Conservation (phyloP, 1,140 invertebrate species). For the Nasonia giraulti region DNA sequence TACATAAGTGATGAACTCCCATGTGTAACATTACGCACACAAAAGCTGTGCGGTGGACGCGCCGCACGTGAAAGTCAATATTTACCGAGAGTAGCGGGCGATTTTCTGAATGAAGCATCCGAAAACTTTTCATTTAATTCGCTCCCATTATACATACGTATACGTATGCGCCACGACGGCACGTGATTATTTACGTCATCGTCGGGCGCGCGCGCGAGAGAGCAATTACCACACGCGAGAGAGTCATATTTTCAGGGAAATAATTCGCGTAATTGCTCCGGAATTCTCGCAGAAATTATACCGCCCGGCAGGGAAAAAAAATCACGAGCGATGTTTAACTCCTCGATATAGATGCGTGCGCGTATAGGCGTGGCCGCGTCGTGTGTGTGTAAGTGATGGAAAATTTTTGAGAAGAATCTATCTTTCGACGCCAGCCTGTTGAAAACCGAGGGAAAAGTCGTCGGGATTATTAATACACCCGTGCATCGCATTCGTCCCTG, state of each 20-base stretch:
- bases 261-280: constrained; percentile 28
- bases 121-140: constrained; percentile 4
- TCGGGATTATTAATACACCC: no score
- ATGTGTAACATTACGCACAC: neutral
- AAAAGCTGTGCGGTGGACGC: neutral
- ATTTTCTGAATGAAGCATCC: neutral
- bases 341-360: neutral
- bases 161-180: neutral
- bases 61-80: neutral
- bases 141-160: neutral
- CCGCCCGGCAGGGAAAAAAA: neutral
- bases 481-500: no score
- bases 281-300: constrained; percentile 12
- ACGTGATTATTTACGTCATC: constrained; percentile 19
- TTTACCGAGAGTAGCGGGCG: neutral
- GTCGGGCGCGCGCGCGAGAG: neutral
- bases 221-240: neutral
- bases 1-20: neutral
- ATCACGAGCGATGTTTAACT: neutral
- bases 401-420: neutral
- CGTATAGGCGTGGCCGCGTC: neutral
- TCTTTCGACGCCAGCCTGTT: neutral
- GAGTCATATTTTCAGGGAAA: constrained; percentile 24
- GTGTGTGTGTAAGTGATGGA: no score
- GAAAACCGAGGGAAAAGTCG: neutral